Conservation (phyloP, 2,888 invertebrate genomes). For the Acanthosepion lycidas region DNA sequence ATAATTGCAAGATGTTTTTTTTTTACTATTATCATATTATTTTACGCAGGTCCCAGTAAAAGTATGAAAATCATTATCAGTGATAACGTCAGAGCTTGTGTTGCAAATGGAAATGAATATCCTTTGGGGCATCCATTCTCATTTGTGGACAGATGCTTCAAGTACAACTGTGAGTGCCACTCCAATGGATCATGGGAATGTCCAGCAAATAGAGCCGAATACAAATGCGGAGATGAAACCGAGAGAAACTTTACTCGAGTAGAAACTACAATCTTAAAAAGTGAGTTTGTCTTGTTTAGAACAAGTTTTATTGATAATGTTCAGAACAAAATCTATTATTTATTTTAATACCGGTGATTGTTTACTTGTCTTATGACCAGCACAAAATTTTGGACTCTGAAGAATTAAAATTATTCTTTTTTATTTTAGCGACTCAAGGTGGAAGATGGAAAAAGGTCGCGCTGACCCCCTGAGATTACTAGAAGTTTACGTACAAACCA, state of each 20-base stretch:
- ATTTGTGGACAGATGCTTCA: constrained; percentile 58
- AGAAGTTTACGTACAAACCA: too few relatives aligned
- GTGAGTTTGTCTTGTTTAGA: not conserved
- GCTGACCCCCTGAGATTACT: too few relatives aligned
- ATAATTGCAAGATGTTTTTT: too few relatives aligned
- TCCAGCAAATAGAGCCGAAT: not conserved
- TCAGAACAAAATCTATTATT: too few relatives aligned
- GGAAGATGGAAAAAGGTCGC: too few relatives aligned
- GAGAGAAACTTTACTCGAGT: not conserved
- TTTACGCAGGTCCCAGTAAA: not conserved
- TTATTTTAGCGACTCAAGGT: too few relatives aligned
- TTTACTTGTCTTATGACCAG: too few relatives aligned
- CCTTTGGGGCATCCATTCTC: not conserved
- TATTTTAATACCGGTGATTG: too few relatives aligned
- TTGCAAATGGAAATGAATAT: not conserved
- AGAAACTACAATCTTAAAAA: not conserved
- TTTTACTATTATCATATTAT: too few relatives aligned
- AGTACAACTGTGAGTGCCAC: constrained; percentile 51
- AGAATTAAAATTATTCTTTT: too few relatives aligned
- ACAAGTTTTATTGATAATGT: too few relatives aligned
- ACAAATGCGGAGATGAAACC: not conserved
- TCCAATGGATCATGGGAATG: constrained; percentile 38
- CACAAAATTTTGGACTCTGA: too few relatives aligned
- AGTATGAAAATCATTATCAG: not conserved
- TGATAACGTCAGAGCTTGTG: not conserved